These are phyloP conservation scores for Graptemys geographica DNA, from an alignment of 2,797 vertebrate species.

Conservation along the genomic window DNA sequence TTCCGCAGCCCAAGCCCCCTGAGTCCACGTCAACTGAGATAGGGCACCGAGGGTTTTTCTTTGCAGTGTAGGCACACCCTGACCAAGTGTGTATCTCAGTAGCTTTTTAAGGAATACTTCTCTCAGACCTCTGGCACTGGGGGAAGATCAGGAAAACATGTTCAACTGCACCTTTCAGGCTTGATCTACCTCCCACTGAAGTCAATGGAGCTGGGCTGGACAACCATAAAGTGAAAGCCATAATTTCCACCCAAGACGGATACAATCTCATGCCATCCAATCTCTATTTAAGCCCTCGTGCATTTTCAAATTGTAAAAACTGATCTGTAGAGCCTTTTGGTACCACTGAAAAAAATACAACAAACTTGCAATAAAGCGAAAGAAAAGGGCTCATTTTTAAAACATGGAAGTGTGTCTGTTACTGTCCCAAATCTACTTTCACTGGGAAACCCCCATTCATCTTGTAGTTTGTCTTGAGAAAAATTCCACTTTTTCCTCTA, in stretches of 20 bases:
- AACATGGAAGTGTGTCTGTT: neutral
- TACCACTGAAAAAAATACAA: neutral
- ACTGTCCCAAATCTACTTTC: neutral
- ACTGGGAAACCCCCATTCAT: neutral
- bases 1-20: neutral
- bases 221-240: neutral
- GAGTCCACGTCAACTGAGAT: neutral
- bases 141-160: neutral
- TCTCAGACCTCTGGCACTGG: neutral
- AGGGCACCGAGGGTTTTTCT: neutral
- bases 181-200: neutral
- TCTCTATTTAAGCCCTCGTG: neutral
- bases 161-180: neutral
- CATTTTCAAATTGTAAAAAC: constrained; percentile 22
- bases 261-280: neutral
- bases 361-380: neutral
- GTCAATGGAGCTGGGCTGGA: neutral
- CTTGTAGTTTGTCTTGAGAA: constrained; percentile 9
- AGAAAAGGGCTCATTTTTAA: neutral
- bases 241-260: neutral
- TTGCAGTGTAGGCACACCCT: neutral
- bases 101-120: neutral
- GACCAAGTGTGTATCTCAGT: neutral
- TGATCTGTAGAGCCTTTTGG: neutral
- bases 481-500: neutral